Evolutionary conservation across 1,140 invertebrate species (phyloP).

Genomic region (Lamellibrachia luymesi): DNA sequence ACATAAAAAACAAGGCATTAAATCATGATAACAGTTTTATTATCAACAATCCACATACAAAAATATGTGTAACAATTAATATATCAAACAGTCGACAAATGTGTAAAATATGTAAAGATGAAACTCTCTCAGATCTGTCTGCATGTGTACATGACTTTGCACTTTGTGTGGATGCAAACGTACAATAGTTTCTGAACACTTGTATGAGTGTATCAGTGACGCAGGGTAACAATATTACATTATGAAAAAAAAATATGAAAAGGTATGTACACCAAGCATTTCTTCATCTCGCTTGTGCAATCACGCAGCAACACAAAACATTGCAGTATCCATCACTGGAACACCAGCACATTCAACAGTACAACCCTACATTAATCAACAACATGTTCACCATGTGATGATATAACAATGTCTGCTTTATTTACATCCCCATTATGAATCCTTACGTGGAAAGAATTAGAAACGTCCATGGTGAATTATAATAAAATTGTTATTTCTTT

Average conservation of each 20-base stretch:
- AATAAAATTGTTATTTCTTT: neutral
- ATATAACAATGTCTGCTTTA: neutral
- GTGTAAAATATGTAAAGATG: neutral
- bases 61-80: conserved; percentile 2
- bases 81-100: neutral
- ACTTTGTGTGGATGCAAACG: neutral
- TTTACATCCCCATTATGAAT: neutral
- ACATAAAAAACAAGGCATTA: neutral
- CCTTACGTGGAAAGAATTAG: neutral
- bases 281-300: neutral
- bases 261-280: neutral
- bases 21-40: neutral
- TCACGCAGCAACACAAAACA: neutral
- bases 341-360: neutral
- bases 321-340: neutral
- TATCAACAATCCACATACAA: neutral
- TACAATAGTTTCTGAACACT: neutral
- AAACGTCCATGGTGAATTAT: neutral
- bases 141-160: neutral
- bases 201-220: neutral
- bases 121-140: neutral
- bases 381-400: neutral
- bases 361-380: neutral
- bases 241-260: neutral
- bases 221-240: neutral